These are phyloP conservation scores for Neostethus bicornis DNA, from an alignment of 2,797 vertebrate genomes.

Conservation along the genomic window DNA sequence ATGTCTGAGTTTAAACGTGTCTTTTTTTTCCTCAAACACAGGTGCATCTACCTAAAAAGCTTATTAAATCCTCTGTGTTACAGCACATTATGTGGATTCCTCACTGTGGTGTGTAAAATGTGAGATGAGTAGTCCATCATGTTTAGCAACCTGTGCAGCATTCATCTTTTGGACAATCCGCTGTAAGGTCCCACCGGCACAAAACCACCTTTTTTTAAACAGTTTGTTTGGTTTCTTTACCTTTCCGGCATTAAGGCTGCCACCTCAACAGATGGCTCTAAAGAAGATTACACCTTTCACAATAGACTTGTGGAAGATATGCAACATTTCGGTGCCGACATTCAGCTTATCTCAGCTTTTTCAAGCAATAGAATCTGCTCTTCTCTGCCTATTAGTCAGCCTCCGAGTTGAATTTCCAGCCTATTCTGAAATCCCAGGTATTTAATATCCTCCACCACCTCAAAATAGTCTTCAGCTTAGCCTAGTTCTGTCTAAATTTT, in stretches of 20 bases:
- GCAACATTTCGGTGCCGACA: neutral
- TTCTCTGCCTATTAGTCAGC: too few species aligned
- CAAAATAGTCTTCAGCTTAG: too few species aligned
- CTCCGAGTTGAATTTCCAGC: too few species aligned
- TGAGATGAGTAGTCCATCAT: neutral
- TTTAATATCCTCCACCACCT: neutral
- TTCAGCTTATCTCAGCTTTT: neutral
- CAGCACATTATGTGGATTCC: neutral
- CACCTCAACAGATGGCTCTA: neutral
- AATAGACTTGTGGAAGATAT: neutral
- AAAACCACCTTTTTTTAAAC: neutral
- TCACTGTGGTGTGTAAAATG: neutral
- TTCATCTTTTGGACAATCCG: neutral
- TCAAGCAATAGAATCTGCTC: neutral
- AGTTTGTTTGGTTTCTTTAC: neutral
- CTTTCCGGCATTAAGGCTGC: neutral
- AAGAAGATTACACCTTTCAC: neutral
- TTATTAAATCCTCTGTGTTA: neutral
- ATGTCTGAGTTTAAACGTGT: neutral
- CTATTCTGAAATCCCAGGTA: neutral
- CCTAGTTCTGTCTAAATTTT: too few species aligned
- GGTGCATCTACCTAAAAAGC: neutral
- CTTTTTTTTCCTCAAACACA: neutral
- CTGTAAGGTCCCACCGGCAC: neutral
- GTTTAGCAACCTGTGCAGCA: neutral